phyloP scores from a whole-genome alignment of 2,888 invertebrate species.

The Troilus luridus region DNA sequence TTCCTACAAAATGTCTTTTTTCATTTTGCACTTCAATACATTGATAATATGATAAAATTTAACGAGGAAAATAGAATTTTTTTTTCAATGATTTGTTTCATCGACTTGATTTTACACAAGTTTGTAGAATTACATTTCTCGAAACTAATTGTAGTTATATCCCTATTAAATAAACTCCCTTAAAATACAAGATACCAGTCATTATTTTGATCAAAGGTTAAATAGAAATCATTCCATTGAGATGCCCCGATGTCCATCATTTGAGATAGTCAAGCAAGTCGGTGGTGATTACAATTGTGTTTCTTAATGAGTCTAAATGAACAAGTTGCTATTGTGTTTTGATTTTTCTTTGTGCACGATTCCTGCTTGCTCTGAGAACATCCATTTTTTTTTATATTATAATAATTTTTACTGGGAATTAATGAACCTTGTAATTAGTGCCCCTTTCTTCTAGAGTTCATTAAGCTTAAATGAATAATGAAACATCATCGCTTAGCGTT shows the following conservation, averaged over 20 bases:
- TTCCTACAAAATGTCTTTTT: too few relatives aligned
- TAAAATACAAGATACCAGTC: background rate
- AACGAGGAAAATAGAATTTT: too few relatives aligned
- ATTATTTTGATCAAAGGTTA: background rate
- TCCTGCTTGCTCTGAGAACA: background rate
- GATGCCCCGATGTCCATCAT: background rate
- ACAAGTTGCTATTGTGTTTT: background rate
- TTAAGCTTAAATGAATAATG: background rate
- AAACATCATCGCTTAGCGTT: background rate
- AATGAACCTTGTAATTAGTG: slow-evolving; percentile 19
- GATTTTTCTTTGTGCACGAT: background rate
- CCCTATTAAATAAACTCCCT: background rate
- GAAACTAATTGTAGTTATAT: too few relatives aligned
- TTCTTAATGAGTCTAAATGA: background rate
- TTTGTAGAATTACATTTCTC: too few relatives aligned
- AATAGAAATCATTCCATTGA: background rate
- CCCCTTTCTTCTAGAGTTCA: background rate
- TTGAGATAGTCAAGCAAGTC: background rate
- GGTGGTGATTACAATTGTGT: background rate
- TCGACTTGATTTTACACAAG: too few relatives aligned
- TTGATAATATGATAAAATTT: too few relatives aligned
- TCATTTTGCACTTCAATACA: too few relatives aligned
- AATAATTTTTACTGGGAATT: background rate
- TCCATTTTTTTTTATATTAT: background rate
- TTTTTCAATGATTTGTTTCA: too few relatives aligned